Evolutionary conservation across 2,888 invertebrate species (phyloP), one percentile per base, ranked within the genome.

Genomic region (Miltochrista miniata): DNA sequence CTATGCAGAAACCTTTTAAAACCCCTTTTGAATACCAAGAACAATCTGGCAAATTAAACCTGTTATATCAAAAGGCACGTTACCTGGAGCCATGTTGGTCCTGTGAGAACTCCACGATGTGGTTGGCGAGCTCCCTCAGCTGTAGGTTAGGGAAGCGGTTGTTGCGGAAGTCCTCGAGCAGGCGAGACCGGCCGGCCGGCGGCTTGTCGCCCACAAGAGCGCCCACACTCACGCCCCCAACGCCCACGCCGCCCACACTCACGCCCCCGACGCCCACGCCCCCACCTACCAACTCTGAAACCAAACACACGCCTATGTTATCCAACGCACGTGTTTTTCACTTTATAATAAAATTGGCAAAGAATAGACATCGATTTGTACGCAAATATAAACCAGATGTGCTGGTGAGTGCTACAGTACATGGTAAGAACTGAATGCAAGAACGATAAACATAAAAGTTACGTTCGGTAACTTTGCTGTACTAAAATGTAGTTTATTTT

Each of bases 61-160:
- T 31, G 10, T 2, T 2, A 11, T 31, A 31, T 8, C 11, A 2
- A 18, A 10, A 9, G 15, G 13, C 2, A 7, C 46, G 46, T 46
- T 57, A 91, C 92, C 92, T 96, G 43, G 99, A 99, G 44, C 99
- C 99, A 83, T 99, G 99, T 87, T 99, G 99, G 91, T 99, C 99
- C 92, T 98, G 98, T 58, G 98, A 98, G 91, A 99, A 99, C 91
- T 99, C 99, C 15, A 99, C 98, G 81, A 99, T 99, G 89, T 99
- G 99, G 91, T 98, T 97, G 71, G 96, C 96, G 72, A 99, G 94
- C 90, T 99, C 99, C 67, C 98, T 95, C 68, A 99, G 93, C 83
- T 96, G 96, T 73, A 97, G 93, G 90, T 96, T 96, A 59, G 97
- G 96, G 90, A 96, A 97, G 76, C 97, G 94, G 85, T 96, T 96